Evolutionary conservation across 2,888 invertebrate genomes (phyloP).

Genomic region (Capitulum mitella): DNA sequence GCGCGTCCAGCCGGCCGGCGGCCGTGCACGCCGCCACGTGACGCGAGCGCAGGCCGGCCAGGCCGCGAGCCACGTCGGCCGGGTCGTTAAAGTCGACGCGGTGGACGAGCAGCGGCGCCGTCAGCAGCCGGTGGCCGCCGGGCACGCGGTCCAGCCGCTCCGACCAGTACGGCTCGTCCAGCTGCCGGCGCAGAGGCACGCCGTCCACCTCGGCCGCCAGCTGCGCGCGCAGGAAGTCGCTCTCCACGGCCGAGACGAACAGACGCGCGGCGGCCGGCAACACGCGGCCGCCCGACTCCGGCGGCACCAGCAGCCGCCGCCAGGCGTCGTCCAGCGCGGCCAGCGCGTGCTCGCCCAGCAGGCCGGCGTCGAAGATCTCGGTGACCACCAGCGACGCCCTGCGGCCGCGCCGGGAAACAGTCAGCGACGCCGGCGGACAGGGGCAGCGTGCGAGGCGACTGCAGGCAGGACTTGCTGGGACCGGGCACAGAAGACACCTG

Average conservation of each 20-base stretch:
- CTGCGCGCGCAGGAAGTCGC: neutral
- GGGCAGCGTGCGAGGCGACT: neutral
- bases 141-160: conserved; percentile 55
- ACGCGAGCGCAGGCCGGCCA: conserved; percentile 42
- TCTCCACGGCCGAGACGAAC: conserved; percentile 29
- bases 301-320: conserved; percentile 52
- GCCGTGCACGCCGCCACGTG: conserved; percentile 39
- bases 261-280: conserved; percentile 40
- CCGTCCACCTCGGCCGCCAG: neutral
- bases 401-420: conserved; percentile 35
- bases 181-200: neutral
- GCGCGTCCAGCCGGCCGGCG: conserved; percentile 55
- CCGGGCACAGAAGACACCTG: no score
- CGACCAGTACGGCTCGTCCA: conserved; percentile 58
- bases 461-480: no score
- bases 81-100: conserved; percentile 57
- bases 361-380: conserved; percentile 70
- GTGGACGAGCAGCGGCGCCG: conserved; percentile 52
- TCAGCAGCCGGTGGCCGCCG: conserved; percentile 52
- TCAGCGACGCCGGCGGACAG: conserved; percentile 16
- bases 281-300: conserved; percentile 42
- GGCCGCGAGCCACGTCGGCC: conserved; percentile 46
- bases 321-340: conserved; percentile 62
- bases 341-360: conserved; percentile 67
- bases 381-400: conserved; percentile 59